These are phyloP conservation scores for Apamea crenata DNA, from an alignment of 2,888 invertebrate genomes.

Conservation along the genomic window DNA sequence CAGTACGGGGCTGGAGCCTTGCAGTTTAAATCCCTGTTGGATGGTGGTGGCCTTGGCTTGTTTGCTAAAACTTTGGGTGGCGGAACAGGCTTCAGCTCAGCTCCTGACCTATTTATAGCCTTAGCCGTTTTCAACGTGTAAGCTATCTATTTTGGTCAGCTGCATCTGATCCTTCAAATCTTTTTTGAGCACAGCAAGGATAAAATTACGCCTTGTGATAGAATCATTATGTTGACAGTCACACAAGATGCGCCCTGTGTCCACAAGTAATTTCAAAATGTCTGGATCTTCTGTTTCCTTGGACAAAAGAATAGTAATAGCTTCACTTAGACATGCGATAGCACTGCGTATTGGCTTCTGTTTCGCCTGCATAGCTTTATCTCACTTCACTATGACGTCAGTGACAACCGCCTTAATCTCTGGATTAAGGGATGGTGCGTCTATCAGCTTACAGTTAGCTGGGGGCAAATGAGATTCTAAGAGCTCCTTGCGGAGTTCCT, in stretches of 20 bases:
- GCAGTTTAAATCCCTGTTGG: constrained; percentile 14
- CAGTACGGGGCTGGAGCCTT: not conserved
- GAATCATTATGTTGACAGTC: constrained; percentile 17
- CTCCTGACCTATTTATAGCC: not conserved
- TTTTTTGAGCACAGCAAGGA: constrained; percentile 10
- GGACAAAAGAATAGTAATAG: constrained; percentile 5
- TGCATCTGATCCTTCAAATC: constrained; percentile 1
- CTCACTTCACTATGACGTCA: constrained; percentile 1
- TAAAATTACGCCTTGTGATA: constrained; percentile 17
- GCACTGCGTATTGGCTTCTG: constrained; percentile 10
- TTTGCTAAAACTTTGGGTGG: not conserved
- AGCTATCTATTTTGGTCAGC: too few species aligned
- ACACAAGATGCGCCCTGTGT: constrained; percentile 6
- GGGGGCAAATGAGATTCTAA: not conserved
- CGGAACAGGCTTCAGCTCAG: not conserved
- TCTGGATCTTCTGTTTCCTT: constrained; percentile 14
- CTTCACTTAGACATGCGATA: constrained; percentile 10
- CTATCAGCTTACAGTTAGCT: constrained; percentile 12
- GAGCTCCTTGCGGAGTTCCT: not conserved
- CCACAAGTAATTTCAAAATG: constrained; percentile 9
- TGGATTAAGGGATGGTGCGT: constrained; percentile 9
- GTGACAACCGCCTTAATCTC: constrained; percentile 5
- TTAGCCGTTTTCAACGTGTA: not conserved
- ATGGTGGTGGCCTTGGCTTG: too few species aligned
- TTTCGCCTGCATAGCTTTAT: constrained; percentile 7